Evolutionary conservation across 2,113 vertebrate genomes (phyloP), one percentile per base, ranked within the genome.

Genomic region (Channa argus): DNA sequence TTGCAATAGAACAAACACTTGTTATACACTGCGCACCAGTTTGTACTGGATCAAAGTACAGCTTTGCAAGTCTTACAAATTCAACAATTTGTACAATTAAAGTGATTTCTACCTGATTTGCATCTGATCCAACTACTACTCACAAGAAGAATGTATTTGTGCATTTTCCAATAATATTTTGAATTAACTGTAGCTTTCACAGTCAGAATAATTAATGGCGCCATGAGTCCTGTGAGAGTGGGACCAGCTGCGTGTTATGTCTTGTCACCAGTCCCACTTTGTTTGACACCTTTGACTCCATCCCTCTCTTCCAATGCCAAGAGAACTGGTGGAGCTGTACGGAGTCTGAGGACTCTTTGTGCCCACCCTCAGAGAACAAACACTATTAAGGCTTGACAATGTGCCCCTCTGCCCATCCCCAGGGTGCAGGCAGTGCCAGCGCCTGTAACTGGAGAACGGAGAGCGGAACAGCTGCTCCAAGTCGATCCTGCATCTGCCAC

Each of bases 401-500:
- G 60, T 88, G 80, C 85, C 87, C 83, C 78, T 76, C 51, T 83
- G 86, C 89, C 91, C 88, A 86, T 86, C 85, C 89, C 83, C 70
- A 64, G 77, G 81, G 80, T 43, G 71, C 49, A 70, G 74, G 52
- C 80, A 76, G 82, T 82, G 90, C 85, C 88, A 89, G 82, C 63
- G 75, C 62, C 71, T 91, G 94, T 89, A 93, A 93, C 89, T 61
- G 63, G 89, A 94, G 92, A 92, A 46, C 74, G 6, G 47, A 34
- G 86, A 80, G 62, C 64, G 70, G 86, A 90, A 91, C 93, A 94
- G 93, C 93, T 94, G 93, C 91, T 93, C 82, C 75, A 60, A 56
- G 89, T 92, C 92, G 88, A 66, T 74, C 82, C 88, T 84, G 92
- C 92, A 92, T 93, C 91, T 92, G 91, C 88, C 87, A 84, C 92